Conservation (phyloP, 2,797 vertebrate species). For the Melanotaenia boesemani region DNA sequence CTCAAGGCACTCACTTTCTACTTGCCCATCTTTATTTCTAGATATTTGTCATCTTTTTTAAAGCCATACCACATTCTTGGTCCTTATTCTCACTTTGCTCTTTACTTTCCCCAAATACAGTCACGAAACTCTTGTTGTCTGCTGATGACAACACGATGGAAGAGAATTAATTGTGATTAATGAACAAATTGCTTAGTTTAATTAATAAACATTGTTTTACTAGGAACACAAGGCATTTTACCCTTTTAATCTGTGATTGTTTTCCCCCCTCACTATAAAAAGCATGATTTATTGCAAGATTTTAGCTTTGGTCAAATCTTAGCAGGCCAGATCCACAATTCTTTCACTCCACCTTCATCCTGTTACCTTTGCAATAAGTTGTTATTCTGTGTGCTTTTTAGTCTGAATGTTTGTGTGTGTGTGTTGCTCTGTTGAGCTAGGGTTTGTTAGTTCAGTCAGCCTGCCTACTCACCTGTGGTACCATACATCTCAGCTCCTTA, state of each 20-base stretch:
- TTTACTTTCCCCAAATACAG: not conserved
- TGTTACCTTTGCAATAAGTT: conserved; percentile 1
- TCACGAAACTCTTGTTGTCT: too few species aligned
- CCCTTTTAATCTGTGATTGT: too few species aligned
- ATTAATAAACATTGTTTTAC: not conserved
- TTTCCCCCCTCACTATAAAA: not conserved
- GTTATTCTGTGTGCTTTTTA: not conserved
- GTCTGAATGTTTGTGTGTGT: conserved; percentile 24
- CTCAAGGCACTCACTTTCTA: conserved; percentile 52
- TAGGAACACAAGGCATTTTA: not conserved
- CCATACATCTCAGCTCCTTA: conserved; percentile 72
- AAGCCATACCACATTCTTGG: not conserved
- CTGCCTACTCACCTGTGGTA: conserved; percentile 65
- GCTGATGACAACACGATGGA: not conserved
- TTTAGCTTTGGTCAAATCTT: not conserved
- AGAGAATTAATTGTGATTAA: not conserved
- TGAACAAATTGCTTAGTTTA: not conserved
- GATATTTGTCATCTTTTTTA: conserved; percentile 34
- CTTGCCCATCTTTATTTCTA: conserved; percentile 33
- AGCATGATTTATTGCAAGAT: not conserved
- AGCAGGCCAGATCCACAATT: not conserved
- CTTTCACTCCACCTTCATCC: not conserved
- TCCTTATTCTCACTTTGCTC: conserved; percentile 5
- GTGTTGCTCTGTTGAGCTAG: conserved; percentile 27
- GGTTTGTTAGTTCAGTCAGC: conserved; percentile 52